Base-by-base conservation (phyloP, 2,113 vertebrate genomes). In the Xenopus laevis region DNA sequence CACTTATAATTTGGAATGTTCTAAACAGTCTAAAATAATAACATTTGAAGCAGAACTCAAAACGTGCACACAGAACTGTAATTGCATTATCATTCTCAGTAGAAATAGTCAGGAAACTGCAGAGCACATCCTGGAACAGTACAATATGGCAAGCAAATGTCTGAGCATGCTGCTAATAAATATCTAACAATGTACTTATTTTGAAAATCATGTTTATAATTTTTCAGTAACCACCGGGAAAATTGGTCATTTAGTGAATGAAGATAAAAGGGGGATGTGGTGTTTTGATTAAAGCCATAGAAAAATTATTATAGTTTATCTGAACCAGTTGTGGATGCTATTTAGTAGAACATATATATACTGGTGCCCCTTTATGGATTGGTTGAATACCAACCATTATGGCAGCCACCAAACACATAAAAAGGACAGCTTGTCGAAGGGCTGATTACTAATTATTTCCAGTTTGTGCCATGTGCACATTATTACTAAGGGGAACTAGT, bases 221-320 rank as follows among this genome's bases (percentile, higher is more conserved):
- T 6, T 52, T 11, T 17, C 15, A 72, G 47, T 18, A 23, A 61
- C 75, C 81, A 64, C 74, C 79, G 0, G 65, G 30, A 50, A 52
- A 70, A 40, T 40, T 77, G 80, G 12, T 65, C 73, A 71, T 72
- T 72, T 78, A 20, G 16, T 77, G 10, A 59, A 71, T 77, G 74
- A 2, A 72, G 12, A 40, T 40, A 40, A 4, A 40, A 40, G 6
- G 5, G 33, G 33, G 6, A 40, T 7, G 33, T 9, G 2, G 2
- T 40, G 5, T 40, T 27, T 40, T 40, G 5, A 40, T 40, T 40
- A 4, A 40, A 40, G 6, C 33, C 33, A 40, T 40, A 5, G 8
- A 40, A 40, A 5, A 40, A 40, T 40, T 40, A 40, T 40, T 40
- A 40, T 40, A 6, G 33, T 40, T 40, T 40, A 9, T 40, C 6